These are phyloP conservation scores for Hypselothyrea guttata DNA, from an alignment of 2,888 invertebrate genomes.

Conservation along the genomic window DNA sequence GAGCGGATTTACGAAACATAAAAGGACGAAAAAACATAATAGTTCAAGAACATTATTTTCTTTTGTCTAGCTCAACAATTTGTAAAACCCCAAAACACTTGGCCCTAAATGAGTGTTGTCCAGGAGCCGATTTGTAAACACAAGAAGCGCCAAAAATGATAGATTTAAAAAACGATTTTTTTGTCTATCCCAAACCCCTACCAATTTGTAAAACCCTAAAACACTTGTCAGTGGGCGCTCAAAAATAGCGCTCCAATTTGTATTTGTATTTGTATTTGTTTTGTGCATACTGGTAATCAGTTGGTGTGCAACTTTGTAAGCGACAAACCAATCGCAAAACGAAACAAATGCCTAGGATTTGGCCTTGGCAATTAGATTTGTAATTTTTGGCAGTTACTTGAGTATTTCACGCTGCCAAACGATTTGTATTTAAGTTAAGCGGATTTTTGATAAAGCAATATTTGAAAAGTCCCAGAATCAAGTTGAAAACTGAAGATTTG, in stretches of 20 bases:
- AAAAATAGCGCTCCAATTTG: constrained; percentile 20
- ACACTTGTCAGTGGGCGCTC: constrained; percentile 35
- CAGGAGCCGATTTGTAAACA: no score
- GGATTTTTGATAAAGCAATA: not conserved
- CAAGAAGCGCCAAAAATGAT: no score
- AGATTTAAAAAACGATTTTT: constrained; percentile 9
- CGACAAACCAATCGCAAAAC: constrained; percentile 11
- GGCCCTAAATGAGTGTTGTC: no score
- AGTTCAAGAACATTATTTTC: constrained; percentile 11
- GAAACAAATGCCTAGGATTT: no score
- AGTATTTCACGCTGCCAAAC: constrained; percentile 13
- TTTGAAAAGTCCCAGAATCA: no score
- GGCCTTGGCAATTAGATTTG: constrained; percentile 26
- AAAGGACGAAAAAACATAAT: no score
- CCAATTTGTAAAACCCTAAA: constrained; percentile 13
- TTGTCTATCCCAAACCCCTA: no score
- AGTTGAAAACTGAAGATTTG: no score
- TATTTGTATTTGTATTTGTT: constrained; percentile 54
- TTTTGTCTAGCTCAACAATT: constrained; percentile 23
- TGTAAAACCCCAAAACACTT: no score
- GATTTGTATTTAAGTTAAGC: constrained; percentile 58
- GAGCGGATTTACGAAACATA: no score
- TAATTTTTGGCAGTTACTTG: constrained; percentile 1
- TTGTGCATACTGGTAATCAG: constrained; percentile 23
- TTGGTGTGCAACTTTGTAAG: constrained; percentile 33